phyloP scores from a whole-genome alignment of 2,113 vertebrate species.

The Gasterosteus nipponicus region DNA sequence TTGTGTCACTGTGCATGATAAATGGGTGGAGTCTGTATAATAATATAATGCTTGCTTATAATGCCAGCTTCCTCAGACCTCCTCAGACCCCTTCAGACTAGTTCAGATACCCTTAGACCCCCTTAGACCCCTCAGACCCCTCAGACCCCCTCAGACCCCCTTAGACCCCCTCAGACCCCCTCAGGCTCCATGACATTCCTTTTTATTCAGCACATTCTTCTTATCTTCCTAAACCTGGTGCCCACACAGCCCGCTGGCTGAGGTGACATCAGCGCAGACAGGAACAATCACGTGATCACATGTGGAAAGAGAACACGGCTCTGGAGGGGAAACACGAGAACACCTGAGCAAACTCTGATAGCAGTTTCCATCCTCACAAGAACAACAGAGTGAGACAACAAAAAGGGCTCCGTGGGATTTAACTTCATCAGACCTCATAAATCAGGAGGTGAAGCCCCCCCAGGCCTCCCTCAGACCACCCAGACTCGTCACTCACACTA shows the following conservation, averaged over 20 bases:
- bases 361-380: background rate
- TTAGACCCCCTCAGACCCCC: background rate
- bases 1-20: background rate
- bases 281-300: background rate
- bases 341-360: slow-evolving; percentile 19
- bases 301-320: background rate
- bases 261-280: background rate
- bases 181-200: background rate
- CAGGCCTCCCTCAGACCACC: slow-evolving; percentile 33
- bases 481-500: slow-evolving; percentile 36
- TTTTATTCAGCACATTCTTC: background rate
- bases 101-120: no score
- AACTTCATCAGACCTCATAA: slow-evolving; percentile 45
- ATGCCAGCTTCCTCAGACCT: no score
- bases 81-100: no score
- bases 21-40: background rate
- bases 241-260: background rate
- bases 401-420: slow-evolving; percentile 38
- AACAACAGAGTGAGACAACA: background rate
- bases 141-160: background rate
- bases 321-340: background rate
- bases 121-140: no score
- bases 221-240: background rate
- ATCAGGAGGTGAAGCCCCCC: slow-evolving; percentile 16
- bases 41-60: no score